Evolutionary conservation across 2,888 invertebrate genomes (phyloP), one percentile per base, ranked within the genome.

Genomic region (Ectemnius lituratus): DNA sequence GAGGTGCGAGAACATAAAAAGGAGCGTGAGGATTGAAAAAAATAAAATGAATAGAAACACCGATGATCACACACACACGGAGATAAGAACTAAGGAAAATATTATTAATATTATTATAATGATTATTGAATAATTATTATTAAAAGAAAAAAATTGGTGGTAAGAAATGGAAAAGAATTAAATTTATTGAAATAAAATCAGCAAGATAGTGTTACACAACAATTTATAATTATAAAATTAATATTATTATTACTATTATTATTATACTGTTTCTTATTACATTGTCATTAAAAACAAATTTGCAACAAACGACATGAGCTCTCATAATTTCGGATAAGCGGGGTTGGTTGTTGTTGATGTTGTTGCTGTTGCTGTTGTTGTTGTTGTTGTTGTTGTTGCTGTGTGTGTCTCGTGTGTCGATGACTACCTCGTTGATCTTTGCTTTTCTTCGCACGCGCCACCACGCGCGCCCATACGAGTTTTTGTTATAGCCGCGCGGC

Each of bases 251-350:
- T 85, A 87, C 79, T 78, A 88, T 85, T 88, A 89, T 89, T 89
- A 88, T 89, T 89, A 88, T 90, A 90, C 87, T 86, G 89, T 90
- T 90, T 89, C 87, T 88, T 89, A 89, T 89, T 90, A 90, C 89
- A 90, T 89, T 90, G 87, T 89, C 87, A 90, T 90, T 90, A 90
- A 90, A 89, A 89, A 88, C 85, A 85, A 88, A 87, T 83, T 84
- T 83, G 84, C 84, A 83, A 84, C 68, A 84, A 81, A 83, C 37
- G 37, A 37, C 37, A 70, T 76, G 67, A 79, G 79, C 80, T 75
- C 80, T 84, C 67, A 71, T 81, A 84, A 82, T 83, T 78, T 75
- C 45, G 69, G 67, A 65, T 66, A 49, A 56, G 64, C 58, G 49
- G 66, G 62, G 18, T 62, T 78, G 67, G 23, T 23, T 23, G 23